phyloP scores from a whole-genome alignment of 2,113 vertebrate genomes.

The Theristicus caerulescens region DNA sequence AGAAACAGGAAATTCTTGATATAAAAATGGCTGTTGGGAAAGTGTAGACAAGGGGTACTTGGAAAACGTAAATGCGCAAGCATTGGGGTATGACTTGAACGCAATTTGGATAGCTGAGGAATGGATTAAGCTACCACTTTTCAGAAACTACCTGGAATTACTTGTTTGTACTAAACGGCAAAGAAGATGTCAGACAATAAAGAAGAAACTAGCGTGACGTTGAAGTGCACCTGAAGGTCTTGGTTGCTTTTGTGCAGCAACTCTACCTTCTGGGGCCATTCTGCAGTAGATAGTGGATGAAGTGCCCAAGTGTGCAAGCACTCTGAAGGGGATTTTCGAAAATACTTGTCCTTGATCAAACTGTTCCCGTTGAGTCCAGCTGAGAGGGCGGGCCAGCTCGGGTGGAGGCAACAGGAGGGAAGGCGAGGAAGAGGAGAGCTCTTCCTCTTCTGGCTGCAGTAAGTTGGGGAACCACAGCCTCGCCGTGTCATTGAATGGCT shows the following conservation, averaged over 20 bases:
- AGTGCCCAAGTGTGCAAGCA: background rate
- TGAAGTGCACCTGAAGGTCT: background rate
- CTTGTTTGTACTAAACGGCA: background rate
- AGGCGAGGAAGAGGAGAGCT: background rate
- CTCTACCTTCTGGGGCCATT: background rate
- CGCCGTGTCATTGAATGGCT: background rate
- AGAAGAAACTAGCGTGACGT: background rate
- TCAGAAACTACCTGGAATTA: background rate
- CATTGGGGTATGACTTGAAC: background rate
- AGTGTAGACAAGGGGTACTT: background rate
- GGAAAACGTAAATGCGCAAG: background rate
- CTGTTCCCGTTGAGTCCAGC: background rate
- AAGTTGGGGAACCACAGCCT: background rate
- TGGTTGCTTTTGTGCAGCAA: background rate
- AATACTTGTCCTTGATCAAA: background rate
- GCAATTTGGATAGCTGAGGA: background rate
- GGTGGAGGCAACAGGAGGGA: background rate
- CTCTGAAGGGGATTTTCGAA: background rate
- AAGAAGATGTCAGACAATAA: background rate
- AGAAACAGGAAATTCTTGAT: background rate
- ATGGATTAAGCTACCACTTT: background rate
- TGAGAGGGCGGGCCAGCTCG: background rate
- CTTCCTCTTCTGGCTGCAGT: background rate
- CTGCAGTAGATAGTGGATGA: background rate
- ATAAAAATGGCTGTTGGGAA: background rate